Evolutionary conservation across 2,888 invertebrate species (phyloP), one percentile per base, ranked within the genome.

Genomic region (Andrena bicolor): DNA sequence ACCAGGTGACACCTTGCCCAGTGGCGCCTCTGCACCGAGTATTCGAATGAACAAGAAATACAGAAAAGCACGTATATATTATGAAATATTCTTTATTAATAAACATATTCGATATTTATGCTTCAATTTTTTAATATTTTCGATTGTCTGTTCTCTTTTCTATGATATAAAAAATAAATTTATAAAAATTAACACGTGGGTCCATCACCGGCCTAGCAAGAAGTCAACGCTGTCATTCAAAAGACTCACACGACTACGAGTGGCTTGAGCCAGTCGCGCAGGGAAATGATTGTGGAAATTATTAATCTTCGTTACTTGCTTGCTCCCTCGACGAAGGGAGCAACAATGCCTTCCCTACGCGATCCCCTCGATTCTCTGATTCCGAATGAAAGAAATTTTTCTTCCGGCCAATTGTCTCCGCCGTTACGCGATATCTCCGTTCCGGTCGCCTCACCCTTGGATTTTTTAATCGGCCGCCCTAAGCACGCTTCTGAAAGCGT

Each of bases 391-490:
- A 76, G 69, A 30, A 79, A 77, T 68, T 72, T 76, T 73, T 77
- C 74, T 76, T 86, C 61, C 76, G 61, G 26, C 23, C 71, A 69
- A 80, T 82, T 81, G 82, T 87, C 78, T 82, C 35, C 23, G 53
- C 56, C 41, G 26, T 66, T 76, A 56, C 72, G 48, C 76, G 41
- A 41, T n/a, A 49, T 65, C 23, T 48, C 28, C 63, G 60, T 75
- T 76, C 72, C 28, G 72, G 72, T 56, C 72, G 56, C n/a, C 56
- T 64, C 20, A 13, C 66, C 58, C 26, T 58, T 75, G 77, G 63
- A 80, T 78, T 85, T 85, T 80, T 76, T 85, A 86, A 83, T 86
- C 80, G 80, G 48, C 77, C 82, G 72, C 80, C 80, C 82, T 26
- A 73, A 41, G 26, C 78, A 51, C 58, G 56, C 41, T 79, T 66